Percentiles rank a stretch among this genome's conserved stretches.
Conservation (phyloP, 2,797 vertebrate genomes). For the Thripadectes ignobilis region DNA sequence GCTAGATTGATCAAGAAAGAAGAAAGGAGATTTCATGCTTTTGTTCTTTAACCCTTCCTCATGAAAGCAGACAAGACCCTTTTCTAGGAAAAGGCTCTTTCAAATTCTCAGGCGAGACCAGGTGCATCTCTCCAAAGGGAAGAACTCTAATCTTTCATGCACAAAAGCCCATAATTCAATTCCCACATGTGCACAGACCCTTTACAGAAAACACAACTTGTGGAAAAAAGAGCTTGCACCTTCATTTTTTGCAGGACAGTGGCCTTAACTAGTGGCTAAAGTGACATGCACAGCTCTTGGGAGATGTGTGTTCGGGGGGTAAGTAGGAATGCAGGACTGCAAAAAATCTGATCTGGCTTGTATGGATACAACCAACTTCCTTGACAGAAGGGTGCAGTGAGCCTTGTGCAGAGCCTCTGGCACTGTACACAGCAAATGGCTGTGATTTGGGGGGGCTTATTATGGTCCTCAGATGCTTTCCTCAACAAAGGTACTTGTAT, state of each 20-base stretch:
- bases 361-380: not conserved
- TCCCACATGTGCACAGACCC: not conserved
- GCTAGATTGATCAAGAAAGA: not conserved
- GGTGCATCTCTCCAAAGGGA: not conserved
- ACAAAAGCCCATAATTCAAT: not conserved
- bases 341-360: not conserved
- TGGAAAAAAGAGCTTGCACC: not conserved
- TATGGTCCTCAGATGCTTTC: not conserved
- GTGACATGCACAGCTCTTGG: not conserved
- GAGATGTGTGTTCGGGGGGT: not conserved
- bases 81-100: not conserved
- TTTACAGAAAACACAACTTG: not conserved
- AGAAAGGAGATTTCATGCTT: slow-evolving; percentile 10
- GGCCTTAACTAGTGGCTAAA: not conserved
- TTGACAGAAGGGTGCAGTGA: not conserved
- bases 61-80: not conserved
- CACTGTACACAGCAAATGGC: not conserved
- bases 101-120: not conserved
- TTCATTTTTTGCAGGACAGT: not conserved
- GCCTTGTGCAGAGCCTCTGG: not conserved
- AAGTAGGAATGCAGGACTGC: not conserved
- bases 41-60: slow-evolving; percentile 27
- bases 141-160: not conserved
- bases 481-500: not conserved
- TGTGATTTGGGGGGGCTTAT: not conserved